A percentile compares a stretch with the other conserved stretches of the same genome.
phyloP scores from a whole-genome alignment of 2,113 vertebrate genomes.

The Ctenomys sociabilis region DNA sequence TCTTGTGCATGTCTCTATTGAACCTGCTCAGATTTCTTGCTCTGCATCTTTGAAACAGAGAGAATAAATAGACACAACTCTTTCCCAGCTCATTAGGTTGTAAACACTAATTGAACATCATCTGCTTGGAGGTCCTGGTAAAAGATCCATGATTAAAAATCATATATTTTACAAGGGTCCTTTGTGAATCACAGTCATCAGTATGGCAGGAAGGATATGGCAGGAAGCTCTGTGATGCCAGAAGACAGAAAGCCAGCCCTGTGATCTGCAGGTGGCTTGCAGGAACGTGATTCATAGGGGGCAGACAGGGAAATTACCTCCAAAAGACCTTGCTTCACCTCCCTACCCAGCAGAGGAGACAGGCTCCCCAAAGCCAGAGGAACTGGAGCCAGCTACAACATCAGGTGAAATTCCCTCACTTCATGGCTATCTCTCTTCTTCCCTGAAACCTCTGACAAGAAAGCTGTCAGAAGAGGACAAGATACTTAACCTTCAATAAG shows the following conservation, averaged over 20 bases:
- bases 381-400: neutral
- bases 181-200: neutral
- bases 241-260: neutral
- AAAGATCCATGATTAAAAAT: conserved; percentile 19
- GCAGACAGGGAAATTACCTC: neutral
- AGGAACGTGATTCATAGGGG: neutral
- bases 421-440: neutral
- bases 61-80: neutral
- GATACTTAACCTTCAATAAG: conserved; percentile 48
- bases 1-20: neutral
- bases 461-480: conserved; percentile 37
- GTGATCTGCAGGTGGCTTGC: neutral
- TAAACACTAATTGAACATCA: neutral
- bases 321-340: neutral
- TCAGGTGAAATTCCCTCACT: neutral
- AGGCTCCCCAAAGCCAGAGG: neutral
- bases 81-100: neutral
- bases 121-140: conserved; percentile 9
- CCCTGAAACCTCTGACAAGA: conserved; percentile 47
- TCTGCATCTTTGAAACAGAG: neutral
- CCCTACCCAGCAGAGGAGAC: neutral
- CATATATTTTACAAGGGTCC: neutral
- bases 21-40: rapidly evolving
- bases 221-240: neutral
- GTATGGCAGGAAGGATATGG: neutral